Evolutionary conservation across 1,140 invertebrate species (phyloP), one percentile per base, ranked within the genome.

Genomic region (Sitobion miscanthi): DNA sequence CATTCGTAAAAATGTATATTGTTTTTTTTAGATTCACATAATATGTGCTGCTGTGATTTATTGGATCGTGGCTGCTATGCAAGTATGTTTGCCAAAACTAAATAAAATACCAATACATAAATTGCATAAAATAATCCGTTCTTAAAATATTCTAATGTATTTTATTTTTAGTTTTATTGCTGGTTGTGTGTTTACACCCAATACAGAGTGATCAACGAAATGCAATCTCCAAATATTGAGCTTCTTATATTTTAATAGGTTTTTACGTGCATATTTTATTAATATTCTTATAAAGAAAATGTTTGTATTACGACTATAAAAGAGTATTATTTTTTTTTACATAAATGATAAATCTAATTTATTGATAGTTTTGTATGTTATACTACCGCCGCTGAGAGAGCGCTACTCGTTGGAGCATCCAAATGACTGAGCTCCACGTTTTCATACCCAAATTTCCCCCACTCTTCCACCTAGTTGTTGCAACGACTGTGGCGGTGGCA

Each of bases 151-250:
- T 89, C 94, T 94, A 30, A 88, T 45, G 21, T 85, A 54, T 94
- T 94, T 94, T 94, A 94, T 94, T 96, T 97, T 94, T 95, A 98
- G 97, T 96, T 98, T 47, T 98, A 98, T 95, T 98, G 97, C 94
- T 98, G 97, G 97, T 94, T 98, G 1, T 97, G 97, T 94, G 97
- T 98, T 21, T 96, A 97, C 94, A 97, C 98, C 0, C 97, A 98
- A 94, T 98, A 98, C 95, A 97, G 97, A 95, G 96, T 97, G 91
- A 97, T 98, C 94, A 96, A 97, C 94, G 95, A 97, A 94, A 96
- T 97, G 95, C 98, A 98, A 94, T 97, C 97, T 90, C 98, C 98
- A n/a, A 98, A 98, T 95, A 98, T 98, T 95, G 97, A 97, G 95
- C 96, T 98, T 83, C 95, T 98, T 30, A 97, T 96, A 96, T 96